phyloP scores from a whole-genome alignment of 2,113 vertebrate species.

The Cephalopholis sonnerati region DNA sequence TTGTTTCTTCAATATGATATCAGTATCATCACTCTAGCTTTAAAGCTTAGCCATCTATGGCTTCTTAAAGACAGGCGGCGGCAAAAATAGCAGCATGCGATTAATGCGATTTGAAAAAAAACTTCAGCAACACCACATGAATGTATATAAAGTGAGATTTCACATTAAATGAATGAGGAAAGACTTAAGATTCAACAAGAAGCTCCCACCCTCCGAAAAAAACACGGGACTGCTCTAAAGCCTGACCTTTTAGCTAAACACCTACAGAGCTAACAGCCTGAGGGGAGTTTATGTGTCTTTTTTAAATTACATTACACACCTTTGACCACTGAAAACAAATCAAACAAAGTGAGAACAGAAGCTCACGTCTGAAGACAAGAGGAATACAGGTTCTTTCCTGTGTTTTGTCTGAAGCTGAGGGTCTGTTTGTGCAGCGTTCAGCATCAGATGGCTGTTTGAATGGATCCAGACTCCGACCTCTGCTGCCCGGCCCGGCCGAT shows the following conservation, averaged over 20 bases:
- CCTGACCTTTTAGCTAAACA: conserved; percentile 7
- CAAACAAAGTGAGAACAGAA: conserved; percentile 33
- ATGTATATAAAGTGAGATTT: too few species aligned
- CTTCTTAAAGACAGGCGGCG: too few species aligned
- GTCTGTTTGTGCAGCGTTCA: conserved; percentile 49
- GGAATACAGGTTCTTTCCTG: conserved; percentile 42
- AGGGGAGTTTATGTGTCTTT: conserved; percentile 3
- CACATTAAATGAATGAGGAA: too few species aligned
- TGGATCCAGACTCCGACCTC: conserved; percentile 51
- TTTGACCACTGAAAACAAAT: conserved; percentile 29
- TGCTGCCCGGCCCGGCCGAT: conserved; percentile 24
- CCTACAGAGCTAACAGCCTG: conserved; percentile 9
- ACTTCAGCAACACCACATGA: too few species aligned
- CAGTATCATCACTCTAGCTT: too few species aligned
- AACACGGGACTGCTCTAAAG: too few species aligned
- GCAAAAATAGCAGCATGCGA: too few species aligned
- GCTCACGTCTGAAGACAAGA: conserved; percentile 18
- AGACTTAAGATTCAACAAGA: too few species aligned
- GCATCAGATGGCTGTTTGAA: conserved; percentile 38
- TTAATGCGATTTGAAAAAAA: too few species aligned
- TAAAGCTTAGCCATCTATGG: too few species aligned
- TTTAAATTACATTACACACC: conserved; percentile 27
- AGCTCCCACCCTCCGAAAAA: too few species aligned
- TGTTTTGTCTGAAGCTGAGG: conserved; percentile 64
- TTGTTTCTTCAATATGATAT: too few species aligned